Conservation (phyloP, 2,113 vertebrate genomes). For the Syrrhaptes paradoxus region DNA sequence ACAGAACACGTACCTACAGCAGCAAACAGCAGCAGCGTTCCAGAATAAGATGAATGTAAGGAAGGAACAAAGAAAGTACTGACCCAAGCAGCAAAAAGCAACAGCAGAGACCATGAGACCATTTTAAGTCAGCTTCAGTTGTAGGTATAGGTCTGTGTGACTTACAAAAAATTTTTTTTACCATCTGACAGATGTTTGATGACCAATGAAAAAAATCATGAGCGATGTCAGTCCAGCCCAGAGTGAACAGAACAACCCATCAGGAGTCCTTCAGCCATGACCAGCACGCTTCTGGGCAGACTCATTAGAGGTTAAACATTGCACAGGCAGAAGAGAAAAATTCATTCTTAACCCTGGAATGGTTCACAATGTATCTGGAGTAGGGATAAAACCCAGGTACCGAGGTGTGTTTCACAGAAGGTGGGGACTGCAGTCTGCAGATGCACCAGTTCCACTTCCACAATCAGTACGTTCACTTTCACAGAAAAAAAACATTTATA, state of each 20-base stretch:
- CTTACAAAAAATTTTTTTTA: neutral
- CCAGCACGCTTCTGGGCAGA: neutral
- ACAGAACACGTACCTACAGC: neutral
- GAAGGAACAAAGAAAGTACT: neutral
- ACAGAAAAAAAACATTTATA: neutral
- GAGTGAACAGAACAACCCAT: neutral
- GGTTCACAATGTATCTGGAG: neutral
- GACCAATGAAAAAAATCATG: neutral
- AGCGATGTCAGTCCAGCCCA: neutral
- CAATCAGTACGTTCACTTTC: neutral
- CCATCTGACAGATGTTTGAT: neutral
- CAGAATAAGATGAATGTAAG: neutral
- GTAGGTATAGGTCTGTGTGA: neutral
- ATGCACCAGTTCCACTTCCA: too few relatives aligned
- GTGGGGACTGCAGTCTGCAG: neutral
- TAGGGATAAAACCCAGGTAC: rapidly evolving
- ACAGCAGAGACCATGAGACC: neutral
- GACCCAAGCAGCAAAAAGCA: neutral
- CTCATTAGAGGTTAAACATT: neutral
- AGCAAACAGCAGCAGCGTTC: neutral
- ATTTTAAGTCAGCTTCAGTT: neutral
- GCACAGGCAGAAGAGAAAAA: neutral
- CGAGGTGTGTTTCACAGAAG: neutral
- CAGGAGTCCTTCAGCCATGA: neutral
- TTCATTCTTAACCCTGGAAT: neutral